Conservation (phyloP, 2,888 invertebrate species). For the Pelosia muscerda region DNA sequence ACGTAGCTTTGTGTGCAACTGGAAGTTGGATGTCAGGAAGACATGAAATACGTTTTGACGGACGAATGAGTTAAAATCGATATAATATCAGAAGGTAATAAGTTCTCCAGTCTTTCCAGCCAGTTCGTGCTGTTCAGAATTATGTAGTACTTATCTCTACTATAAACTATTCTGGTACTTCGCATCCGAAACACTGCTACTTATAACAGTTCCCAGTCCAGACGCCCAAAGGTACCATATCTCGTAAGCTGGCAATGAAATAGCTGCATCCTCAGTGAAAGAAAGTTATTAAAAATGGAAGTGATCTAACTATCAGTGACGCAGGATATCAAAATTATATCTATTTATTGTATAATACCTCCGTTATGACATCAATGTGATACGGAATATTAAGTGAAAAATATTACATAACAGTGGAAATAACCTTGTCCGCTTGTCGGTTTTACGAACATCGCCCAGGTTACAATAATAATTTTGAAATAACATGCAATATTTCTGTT, state of each 20-base stretch:
- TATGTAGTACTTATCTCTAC: background rate
- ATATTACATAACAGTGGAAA: slow-evolving; percentile 6
- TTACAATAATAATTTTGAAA: slow-evolving; percentile 1
- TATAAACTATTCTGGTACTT: too few relatives aligned
- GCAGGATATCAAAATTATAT: background rate
- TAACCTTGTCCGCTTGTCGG: background rate
- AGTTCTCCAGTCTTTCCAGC: background rate
- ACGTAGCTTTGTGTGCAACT: background rate
- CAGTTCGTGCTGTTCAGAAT: background rate
- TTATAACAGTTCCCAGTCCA: too few relatives aligned
- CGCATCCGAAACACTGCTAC: too few relatives aligned
- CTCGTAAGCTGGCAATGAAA: background rate
- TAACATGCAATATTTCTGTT: background rate
- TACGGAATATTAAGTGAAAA: background rate
- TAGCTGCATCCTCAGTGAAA: background rate
- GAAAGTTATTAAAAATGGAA: background rate
- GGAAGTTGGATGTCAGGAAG: too few relatives aligned
- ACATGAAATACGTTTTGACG: too few relatives aligned
- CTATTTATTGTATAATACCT: slow-evolving; percentile 7
- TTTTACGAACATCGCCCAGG: background rate
- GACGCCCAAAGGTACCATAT: too few relatives aligned
- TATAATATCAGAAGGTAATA: background rate
- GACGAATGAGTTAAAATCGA: too few relatives aligned
- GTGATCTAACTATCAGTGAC: background rate
- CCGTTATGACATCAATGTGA: slow-evolving; percentile 6